These are phyloP conservation scores for Dione vanillae DNA, from an alignment of 2,888 invertebrate species.

Conservation along the genomic window DNA sequence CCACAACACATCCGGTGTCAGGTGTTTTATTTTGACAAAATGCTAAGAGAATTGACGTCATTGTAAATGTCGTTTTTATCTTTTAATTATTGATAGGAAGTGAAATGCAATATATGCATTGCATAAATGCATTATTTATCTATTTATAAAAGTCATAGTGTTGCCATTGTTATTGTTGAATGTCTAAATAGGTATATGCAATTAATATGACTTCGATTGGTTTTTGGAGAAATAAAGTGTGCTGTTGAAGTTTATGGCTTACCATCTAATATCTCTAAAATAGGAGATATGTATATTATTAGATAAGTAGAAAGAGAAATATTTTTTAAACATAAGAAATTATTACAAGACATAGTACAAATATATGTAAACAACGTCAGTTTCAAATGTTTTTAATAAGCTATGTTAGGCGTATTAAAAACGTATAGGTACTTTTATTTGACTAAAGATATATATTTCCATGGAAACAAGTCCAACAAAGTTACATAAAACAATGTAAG, in stretches of 20 bases:
- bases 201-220: neutral
- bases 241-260: neutral
- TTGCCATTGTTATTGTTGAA: neutral
- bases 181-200: conserved; percentile 6
- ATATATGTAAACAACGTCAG: too few species aligned
- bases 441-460: conserved; percentile 32
- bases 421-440: neutral
- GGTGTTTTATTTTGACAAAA: neutral
- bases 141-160: neutral
- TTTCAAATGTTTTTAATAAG: too few species aligned
- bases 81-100: neutral
- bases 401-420: too few species aligned
- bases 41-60: neutral
- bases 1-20: conserved; percentile 2
- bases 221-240: neutral
- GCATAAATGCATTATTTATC: neutral
- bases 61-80: neutral
- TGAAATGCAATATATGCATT: neutral
- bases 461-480: conserved; percentile 45
- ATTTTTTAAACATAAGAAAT: too few species aligned
- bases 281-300: neutral
- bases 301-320: too few species aligned
- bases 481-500: conserved; percentile 56
- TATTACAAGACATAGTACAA: too few species aligned
- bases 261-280: neutral